Percentiles rank a stretch among this genome's conserved stretches.
phyloP scores from a whole-genome alignment of 2,888 invertebrate species.

The Xanthia togata region DNA sequence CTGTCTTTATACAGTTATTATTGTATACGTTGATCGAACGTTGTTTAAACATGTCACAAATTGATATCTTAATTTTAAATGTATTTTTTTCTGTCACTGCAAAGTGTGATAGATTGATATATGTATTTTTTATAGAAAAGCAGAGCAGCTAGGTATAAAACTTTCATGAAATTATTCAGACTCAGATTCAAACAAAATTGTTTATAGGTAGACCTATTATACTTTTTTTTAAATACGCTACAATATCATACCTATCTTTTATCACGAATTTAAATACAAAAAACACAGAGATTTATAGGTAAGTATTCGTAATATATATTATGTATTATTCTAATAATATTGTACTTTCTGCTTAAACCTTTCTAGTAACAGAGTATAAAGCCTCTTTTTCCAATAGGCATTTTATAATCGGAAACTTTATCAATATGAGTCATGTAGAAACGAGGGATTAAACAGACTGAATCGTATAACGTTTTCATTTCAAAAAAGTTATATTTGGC shows the following conservation, averaged over 20 bases:
- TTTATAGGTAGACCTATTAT: not conserved
- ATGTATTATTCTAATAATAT: not conserved
- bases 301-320: not conserved
- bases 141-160: not conserved
- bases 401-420: constrained; percentile 22
- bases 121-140: constrained; percentile 4
- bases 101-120: constrained; percentile 35
- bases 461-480: constrained; percentile 1
- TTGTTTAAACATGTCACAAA: constrained; percentile 52
- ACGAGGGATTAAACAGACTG: not conserved
- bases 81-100: constrained; percentile 15
- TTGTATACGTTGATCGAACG: constrained; percentile 54
- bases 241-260: not conserved
- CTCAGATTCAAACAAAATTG: not conserved
- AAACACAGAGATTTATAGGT: not conserved
- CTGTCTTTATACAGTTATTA: constrained; percentile 22
- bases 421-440: constrained; percentile 25
- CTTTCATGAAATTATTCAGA: not conserved
- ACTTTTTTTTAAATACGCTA: not conserved
- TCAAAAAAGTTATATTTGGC: constrained; percentile 17
- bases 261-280: not conserved
- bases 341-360: not conserved
- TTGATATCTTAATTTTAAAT: constrained; percentile 50
- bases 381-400: constrained; percentile 9
- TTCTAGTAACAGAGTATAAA: not conserved